Percentiles rank a stretch among this genome's conserved stretches.
Evolutionary conservation across 2,888 invertebrate genomes (phyloP).

Genomic region (Mythimna ferrago): DNA sequence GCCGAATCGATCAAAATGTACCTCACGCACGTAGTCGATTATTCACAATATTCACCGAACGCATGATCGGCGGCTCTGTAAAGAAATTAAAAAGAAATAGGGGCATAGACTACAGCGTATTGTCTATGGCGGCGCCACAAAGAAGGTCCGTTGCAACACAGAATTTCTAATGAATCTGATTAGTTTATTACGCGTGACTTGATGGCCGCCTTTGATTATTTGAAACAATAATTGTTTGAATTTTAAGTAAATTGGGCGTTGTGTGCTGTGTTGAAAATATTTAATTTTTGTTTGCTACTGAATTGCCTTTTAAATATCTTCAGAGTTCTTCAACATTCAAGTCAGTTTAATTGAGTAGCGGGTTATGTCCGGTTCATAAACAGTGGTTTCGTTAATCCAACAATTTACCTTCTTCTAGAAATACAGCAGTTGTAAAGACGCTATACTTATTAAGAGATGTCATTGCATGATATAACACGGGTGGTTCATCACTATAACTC

Average conservation of each 20-base stretch:
- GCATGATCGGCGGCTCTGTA: slow-evolving; percentile 77
- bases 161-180: slow-evolving; percentile 79
- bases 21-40: slow-evolving; percentile 65
- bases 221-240: slow-evolving; percentile 64
- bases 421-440: too few species aligned
- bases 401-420: too few species aligned
- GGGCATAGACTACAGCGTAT: slow-evolving; percentile 79
- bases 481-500: too few species aligned
- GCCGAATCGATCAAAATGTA: slow-evolving; percentile 58
- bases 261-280: slow-evolving; percentile 36
- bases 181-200: slow-evolving; percentile 72
- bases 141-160: slow-evolving; percentile 66
- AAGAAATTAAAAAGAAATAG: slow-evolving; percentile 87
- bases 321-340: slow-evolving; percentile 7
- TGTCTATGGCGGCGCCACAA: slow-evolving; percentile 72
- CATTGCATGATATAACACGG: too few species aligned
- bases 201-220: slow-evolving; percentile 61
- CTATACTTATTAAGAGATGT: too few species aligned
- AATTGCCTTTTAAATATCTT: slow-evolving; percentile 23
- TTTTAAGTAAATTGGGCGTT: slow-evolving; percentile 56
- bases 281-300: slow-evolving; percentile 40
- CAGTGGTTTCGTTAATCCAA: neutral
- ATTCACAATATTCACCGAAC: slow-evolving; percentile 81
- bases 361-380: neutral
- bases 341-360: too few species aligned